Percentiles rank a stretch among this genome's conserved stretches.
Conservation (phyloP, 2,797 vertebrate species). For the Chiloscyllium punctatum region DNA sequence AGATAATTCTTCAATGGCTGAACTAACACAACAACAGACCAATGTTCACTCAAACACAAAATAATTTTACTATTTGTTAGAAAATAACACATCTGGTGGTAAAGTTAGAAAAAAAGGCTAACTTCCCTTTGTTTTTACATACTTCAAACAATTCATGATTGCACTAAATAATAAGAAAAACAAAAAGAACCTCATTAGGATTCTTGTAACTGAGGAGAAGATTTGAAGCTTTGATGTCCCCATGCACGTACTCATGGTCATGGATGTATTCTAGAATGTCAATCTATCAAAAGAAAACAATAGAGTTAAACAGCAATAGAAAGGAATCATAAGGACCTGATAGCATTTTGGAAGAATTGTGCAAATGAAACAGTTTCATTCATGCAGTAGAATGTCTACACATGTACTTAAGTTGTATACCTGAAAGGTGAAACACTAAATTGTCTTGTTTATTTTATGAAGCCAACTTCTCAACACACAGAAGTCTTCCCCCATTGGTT, state of each 20-base stretch:
- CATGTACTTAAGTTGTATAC: neutral
- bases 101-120: no score
- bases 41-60: neutral
- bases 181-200: constrained; percentile 75
- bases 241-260: constrained; percentile 91
- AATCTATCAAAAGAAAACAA: constrained; percentile 58
- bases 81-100: neutral
- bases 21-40: neutral
- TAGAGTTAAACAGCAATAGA: neutral
- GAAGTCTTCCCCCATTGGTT: no score
- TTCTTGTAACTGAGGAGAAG: constrained; percentile 79
- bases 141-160: neutral
- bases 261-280: constrained; percentile 86
- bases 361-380: neutral
- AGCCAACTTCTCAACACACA: no score
- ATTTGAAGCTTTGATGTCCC: constrained; percentile 92
- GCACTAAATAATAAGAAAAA: constrained; percentile 41
- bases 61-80: neutral
- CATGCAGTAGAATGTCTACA: neutral
- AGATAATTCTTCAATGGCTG: neutral
- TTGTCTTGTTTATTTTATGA: neutral
- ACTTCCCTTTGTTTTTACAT: neutral
- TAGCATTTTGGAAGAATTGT: neutral
- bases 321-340: neutral
- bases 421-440: neutral